Evolutionary conservation across 2,797 vertebrate species (phyloP).

Genomic region (Enteromius viviparus): DNA sequence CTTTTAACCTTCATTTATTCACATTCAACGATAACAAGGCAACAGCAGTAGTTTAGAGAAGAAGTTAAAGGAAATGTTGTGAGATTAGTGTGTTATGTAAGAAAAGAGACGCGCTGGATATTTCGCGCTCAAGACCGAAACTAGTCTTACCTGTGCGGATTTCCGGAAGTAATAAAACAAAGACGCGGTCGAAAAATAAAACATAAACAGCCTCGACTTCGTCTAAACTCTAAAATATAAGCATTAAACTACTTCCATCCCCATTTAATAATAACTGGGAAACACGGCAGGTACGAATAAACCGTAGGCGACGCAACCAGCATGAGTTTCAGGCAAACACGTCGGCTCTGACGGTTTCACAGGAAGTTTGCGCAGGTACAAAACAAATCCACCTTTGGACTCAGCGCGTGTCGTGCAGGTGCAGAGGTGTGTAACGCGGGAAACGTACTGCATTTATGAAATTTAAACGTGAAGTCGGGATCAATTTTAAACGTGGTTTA

Average conservation of each 20-base stretch:
- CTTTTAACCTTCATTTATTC: background rate
- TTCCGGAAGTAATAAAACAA: slow-evolving; percentile 78
- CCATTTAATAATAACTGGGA: background rate
- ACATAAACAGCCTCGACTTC: background rate
- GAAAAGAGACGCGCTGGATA: background rate
- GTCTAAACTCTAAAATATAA: background rate
- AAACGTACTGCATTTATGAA: background rate
- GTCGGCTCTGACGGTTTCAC: slow-evolving; percentile 59
- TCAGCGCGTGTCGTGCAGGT: slow-evolving; percentile 10
- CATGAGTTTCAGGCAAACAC: slow-evolving; percentile 71
- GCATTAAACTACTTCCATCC: background rate
- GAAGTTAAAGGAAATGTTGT: background rate
- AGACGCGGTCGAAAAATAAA: slow-evolving; percentile 47
- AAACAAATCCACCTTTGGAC: slow-evolving; percentile 12
- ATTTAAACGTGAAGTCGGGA: background rate
- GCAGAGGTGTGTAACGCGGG: background rate
- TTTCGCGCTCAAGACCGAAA: slow-evolving; percentile 67
- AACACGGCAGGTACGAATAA: slow-evolving; percentile 64
- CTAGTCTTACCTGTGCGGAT: slow-evolving; percentile 79
- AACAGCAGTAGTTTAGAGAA: background rate
- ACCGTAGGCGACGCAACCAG: slow-evolving; percentile 56
- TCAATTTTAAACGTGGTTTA: background rate
- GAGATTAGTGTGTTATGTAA: background rate
- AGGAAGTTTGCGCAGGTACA: slow-evolving; percentile 66
- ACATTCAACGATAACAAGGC: background rate